Evolutionary conservation across 2,888 invertebrate genomes (phyloP), one percentile per base, ranked within the genome.

Genomic region (Melanargia galathea): DNA sequence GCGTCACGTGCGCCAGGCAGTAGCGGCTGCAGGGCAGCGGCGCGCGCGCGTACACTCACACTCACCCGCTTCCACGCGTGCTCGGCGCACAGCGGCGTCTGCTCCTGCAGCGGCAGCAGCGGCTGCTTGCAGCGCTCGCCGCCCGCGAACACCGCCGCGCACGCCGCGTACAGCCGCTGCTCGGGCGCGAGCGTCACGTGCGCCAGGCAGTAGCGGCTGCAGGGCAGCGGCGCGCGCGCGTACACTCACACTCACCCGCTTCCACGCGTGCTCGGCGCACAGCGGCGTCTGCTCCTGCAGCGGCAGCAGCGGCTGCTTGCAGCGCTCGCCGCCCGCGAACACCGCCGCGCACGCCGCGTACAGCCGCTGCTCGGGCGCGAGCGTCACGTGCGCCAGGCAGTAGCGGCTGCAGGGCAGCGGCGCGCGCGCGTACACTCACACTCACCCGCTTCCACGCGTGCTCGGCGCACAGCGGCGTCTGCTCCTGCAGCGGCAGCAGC

Each of bases 101-200:
- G 87, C 30, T 86, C 86, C 10, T 82, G 80, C 62, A 92, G 82
- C 76, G 90, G 90, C 62, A 92, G 60, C 35, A 92, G 81, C 68
- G 92, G 91, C 70, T 88, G 88, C 69, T 84, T 82, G 72, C 92
- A 92, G 64, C 90, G 82, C 67, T 87, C 80, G 1, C 92, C 92
- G 51, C 88, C 91, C 2, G 90, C 90, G 77, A 92, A 92, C 67
- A 92, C 92, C 0, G 92, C 92, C 0, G 90, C 87, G 63, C 92
- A 92, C 40, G 90, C 79, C 10, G 88, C 87, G 72, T 89, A 92
- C 68, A 97, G 86, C 71, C 95, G 93, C 87, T 98, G 98, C 75
- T 97, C 96, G 11, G 94, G 93, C 81, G 97, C 97, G 68, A 94
- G 92, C 89, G 97, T 96, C 73, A 98, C 96, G 89, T 98, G 98